Evolutionary conservation across 2,113 vertebrate species (phyloP).

Genomic region (Pollimyrus isidori): DNA sequence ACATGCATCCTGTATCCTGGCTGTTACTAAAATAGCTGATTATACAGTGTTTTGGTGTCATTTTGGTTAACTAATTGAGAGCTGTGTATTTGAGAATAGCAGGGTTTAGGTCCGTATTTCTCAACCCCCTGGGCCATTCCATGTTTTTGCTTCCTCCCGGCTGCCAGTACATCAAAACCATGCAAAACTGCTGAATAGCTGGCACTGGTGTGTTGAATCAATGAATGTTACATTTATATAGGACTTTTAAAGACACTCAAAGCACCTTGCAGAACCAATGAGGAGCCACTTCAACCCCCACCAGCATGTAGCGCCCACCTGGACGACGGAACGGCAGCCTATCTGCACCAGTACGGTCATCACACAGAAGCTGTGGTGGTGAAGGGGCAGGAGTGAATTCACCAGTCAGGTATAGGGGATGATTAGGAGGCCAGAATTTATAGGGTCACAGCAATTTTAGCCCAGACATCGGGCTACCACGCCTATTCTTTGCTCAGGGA

Average conservation of each 20-base stretch:
- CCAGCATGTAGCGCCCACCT: background rate
- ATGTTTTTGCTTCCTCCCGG: background rate
- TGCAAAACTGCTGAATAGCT: background rate
- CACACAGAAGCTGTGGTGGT: background rate
- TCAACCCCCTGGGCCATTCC: background rate
- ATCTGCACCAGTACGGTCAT: background rate
- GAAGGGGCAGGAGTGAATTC: background rate
- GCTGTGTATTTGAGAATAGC: background rate
- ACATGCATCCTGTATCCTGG: background rate
- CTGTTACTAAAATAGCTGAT: background rate
- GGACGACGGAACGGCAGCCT: background rate
- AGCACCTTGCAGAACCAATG: background rate
- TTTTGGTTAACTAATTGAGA: background rate
- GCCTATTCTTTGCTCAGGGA: background rate
- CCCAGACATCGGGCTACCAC: background rate
- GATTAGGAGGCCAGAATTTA: background rate
- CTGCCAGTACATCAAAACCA: background rate
- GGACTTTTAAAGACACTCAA: background rate
- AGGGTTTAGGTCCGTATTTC: background rate
- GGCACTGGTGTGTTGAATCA: background rate
- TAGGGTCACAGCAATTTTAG: background rate
- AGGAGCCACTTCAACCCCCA: background rate
- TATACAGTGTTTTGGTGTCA: background rate
- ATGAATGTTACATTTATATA: background rate
- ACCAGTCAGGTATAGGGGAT: background rate